Conservation (phyloP, 2,113 vertebrate species). For the Caloenas nicobarica region DNA sequence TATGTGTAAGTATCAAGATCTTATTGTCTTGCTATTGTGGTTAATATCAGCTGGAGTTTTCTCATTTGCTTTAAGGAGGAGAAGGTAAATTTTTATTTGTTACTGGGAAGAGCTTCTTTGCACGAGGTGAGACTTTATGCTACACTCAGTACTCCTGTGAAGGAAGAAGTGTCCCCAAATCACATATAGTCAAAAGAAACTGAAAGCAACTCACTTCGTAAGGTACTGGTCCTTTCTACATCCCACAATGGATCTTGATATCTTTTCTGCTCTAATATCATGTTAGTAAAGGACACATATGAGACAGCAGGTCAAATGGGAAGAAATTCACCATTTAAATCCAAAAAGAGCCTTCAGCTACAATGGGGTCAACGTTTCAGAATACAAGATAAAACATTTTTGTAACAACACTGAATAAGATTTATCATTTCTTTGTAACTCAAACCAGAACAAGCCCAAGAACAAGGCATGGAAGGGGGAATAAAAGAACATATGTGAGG, state of each 20-base stretch:
- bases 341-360: not conserved
- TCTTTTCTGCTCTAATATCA: not conserved
- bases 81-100: not conserved
- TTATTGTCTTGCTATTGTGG: not conserved
- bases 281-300: not conserved
- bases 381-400: not conserved
- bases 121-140: not conserved
- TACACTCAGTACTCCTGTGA: not conserved
- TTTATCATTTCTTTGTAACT: conserved; percentile 6
- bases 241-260: not conserved
- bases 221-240: not conserved
- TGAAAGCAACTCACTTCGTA: not conserved
- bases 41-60: not conserved
- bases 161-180: not conserved
- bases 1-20: not conserved
- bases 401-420: not conserved
- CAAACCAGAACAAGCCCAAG: not conserved
- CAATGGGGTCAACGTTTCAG: not conserved
- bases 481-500: not conserved
- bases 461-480: not conserved
- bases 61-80: not conserved
- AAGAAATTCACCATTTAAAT: not conserved
- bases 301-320: not conserved
- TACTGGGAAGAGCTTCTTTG: not conserved
- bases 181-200: not conserved